These are phyloP conservation scores for Eledona agricola DNA, from an alignment of 2,888 invertebrate genomes.

Conservation along the genomic window DNA sequence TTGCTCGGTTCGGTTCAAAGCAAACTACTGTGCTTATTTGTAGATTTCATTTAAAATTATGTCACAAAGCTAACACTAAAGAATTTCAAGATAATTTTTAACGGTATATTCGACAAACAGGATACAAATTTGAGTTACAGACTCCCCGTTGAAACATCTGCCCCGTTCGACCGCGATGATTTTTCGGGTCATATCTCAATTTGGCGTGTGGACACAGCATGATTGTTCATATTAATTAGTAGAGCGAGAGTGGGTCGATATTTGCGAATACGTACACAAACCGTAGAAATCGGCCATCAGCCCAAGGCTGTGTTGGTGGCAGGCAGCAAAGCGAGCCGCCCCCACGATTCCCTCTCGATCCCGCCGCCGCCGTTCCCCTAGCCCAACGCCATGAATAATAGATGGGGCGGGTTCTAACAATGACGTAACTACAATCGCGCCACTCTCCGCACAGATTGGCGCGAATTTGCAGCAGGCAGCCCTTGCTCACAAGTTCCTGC, in stretches of 20 bases:
- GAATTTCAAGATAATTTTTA: too few relatives aligned
- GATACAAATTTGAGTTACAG: too few relatives aligned
- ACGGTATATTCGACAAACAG: too few relatives aligned
- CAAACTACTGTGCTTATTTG: too few relatives aligned
- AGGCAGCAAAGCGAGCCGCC: slow-evolving; percentile 40
- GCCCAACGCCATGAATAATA: slow-evolving; percentile 58
- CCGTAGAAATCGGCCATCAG: slow-evolving; percentile 43
- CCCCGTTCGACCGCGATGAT: neutral
- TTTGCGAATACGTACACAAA: slow-evolving; percentile 39
- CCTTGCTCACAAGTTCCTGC: slow-evolving; percentile 48
- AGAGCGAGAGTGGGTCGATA: slow-evolving; percentile 38
- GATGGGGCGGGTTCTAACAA: slow-evolving; percentile 62
- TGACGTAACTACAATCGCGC: slow-evolving; percentile 63
- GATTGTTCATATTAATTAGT: slow-evolving; percentile 38
- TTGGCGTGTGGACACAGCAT: slow-evolving; percentile 11
- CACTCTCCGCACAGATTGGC: slow-evolving; percentile 60
- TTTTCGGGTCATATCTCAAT: neutral
- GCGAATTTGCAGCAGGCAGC: slow-evolving; percentile 50
- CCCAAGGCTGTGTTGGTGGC: slow-evolving; percentile 37
- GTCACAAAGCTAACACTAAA: too few relatives aligned
- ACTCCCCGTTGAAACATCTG: too few relatives aligned
- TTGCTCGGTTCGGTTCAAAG: too few relatives aligned
- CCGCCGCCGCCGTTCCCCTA: slow-evolving; percentile 40
- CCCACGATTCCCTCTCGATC: slow-evolving; percentile 40
- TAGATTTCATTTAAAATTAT: too few relatives aligned